Conservation (phyloP, 2,113 vertebrate species). For the Paracanthobrama guichenoti region DNA sequence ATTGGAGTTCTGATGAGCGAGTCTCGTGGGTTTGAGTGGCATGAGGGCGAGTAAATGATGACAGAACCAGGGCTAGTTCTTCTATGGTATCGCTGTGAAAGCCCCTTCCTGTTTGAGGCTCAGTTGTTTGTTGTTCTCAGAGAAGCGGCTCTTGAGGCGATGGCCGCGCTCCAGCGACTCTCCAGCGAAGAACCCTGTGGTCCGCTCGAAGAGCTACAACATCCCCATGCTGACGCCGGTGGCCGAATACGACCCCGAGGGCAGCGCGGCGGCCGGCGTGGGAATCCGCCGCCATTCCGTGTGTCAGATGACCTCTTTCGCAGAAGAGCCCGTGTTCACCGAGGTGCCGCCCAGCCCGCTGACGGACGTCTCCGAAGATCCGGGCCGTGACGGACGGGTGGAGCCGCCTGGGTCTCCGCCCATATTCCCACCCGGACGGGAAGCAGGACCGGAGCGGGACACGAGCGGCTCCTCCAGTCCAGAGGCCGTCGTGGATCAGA, state of each 20-base stretch:
- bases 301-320: conserved; percentile 88
- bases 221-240: conserved; percentile 89
- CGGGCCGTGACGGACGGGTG: too few species aligned
- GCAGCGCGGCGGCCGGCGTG: too few species aligned
- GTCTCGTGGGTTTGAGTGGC: too few species aligned
- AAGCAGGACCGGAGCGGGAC: conserved; percentile 52
- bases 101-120: too few species aligned
- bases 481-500: conserved; percentile 80
- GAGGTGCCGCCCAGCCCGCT: conserved; percentile 50
- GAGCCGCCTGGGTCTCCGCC: too few species aligned
- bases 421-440: too few species aligned
- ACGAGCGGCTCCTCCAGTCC: conserved; percentile 78
- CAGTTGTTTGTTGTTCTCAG: conserved; percentile 67
- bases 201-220: conserved; percentile 95
- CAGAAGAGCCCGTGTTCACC: conserved; percentile 78
- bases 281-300: conserved; percentile 88
- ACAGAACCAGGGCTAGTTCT: too few species aligned
- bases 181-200: conserved; percentile 85
- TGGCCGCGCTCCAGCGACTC: conserved; percentile 72
- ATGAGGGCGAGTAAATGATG: too few species aligned
- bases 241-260: conserved; percentile 83
- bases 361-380: conserved; percentile 12
- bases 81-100: too few species aligned
- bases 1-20: too few species aligned
- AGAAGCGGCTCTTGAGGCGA: conserved; percentile 81